phyloP scores from a whole-genome alignment of 1,140 invertebrate species.

The Brachionus rubens region DNA sequence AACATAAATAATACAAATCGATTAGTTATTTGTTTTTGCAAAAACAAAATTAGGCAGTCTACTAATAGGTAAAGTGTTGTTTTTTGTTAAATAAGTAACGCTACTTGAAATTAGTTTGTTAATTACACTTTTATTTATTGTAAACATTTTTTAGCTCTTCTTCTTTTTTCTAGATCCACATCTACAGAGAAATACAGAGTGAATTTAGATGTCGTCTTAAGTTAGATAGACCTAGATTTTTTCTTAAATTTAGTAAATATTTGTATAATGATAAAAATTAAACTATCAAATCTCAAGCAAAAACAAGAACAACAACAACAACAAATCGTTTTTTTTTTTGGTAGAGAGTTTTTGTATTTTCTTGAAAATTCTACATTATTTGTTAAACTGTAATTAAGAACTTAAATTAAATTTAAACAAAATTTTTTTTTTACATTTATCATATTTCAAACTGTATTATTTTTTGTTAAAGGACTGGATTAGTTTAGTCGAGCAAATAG shows the following conservation, averaged over 20 bases:
- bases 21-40: background rate
- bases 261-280: constrained; percentile 21
- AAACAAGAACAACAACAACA: background rate
- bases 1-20: constrained; percentile 5
- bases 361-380: background rate
- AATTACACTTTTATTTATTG: background rate
- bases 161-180: too few relatives aligned
- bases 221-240: background rate
- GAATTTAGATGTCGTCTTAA: background rate
- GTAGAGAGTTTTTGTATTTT: too few relatives aligned
- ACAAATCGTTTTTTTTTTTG: background rate
- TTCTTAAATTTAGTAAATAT: constrained; percentile 4
- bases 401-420: constrained; percentile 41
- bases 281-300: constrained; percentile 11
- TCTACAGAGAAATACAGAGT: background rate
- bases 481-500: too few relatives aligned
- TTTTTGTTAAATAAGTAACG: background rate
- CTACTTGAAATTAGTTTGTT: constrained; percentile 13
- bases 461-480: background rate
- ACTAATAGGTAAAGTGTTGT: too few relatives aligned
- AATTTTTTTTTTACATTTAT: constrained; percentile 15
- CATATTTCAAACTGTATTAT: constrained; percentile 25
- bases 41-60: too few relatives aligned
- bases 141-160: too few relatives aligned
- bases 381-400: constrained; percentile 33